phyloP scores from a whole-genome alignment of 2,113 vertebrate species.

The Aramus guarauna region DNA sequence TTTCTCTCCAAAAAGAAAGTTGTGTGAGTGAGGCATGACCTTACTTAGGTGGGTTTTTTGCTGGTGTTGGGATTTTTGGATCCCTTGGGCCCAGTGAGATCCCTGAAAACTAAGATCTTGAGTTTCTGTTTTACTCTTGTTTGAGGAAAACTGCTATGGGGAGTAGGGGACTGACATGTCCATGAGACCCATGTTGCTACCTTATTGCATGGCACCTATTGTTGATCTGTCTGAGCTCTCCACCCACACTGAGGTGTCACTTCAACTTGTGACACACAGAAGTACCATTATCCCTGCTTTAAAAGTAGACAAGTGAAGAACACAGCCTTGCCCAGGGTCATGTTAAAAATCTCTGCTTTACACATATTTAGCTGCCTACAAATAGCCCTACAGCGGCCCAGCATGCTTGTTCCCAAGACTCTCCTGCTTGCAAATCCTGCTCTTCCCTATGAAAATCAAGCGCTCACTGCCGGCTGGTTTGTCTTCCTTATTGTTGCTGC shows the following conservation, averaged over 20 bases:
- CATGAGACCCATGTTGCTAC: neutral
- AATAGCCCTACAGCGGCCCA: neutral
- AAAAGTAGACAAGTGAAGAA: neutral
- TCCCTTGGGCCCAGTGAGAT: neutral
- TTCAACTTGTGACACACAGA: neutral
- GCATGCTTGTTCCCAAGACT: neutral
- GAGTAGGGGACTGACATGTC: neutral
- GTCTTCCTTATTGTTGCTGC: slow-evolving; percentile 29
- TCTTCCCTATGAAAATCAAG: neutral
- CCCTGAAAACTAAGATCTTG: neutral
- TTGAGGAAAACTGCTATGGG: neutral
- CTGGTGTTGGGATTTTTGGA: neutral
- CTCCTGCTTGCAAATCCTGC: neutral
- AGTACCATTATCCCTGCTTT: neutral
- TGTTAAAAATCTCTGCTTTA: neutral
- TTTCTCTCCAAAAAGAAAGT: neutral
- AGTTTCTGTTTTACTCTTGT: neutral
- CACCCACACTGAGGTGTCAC: neutral
- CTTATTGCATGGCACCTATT: neutral
- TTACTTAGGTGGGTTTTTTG: neutral
- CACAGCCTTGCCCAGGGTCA: neutral
- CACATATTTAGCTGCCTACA: neutral
- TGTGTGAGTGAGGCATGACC: neutral
- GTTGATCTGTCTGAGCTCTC: neutral
- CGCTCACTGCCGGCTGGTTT: neutral